Conservation (phyloP, 1,140 invertebrate genomes). For the Centruroides vittatus region DNA sequence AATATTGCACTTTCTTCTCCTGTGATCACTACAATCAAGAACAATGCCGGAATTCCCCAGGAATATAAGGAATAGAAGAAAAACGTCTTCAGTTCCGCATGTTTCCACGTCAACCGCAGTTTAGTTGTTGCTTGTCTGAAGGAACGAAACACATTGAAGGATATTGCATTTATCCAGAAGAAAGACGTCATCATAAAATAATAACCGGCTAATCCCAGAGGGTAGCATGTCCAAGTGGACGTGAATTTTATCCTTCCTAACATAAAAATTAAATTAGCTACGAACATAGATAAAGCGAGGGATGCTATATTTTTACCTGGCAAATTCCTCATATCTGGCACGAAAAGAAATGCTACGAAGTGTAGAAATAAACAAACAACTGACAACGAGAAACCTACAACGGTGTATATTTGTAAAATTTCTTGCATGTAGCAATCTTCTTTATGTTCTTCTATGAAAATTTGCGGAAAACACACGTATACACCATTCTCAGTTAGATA, state of each 20-base stretch:
- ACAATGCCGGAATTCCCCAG: constrained; percentile 36
- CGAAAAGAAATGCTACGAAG: constrained; percentile 30
- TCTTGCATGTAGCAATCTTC: too few species aligned
- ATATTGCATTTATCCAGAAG: constrained; percentile 44
- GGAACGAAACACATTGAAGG: constrained; percentile 41
- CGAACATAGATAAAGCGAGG: constrained; percentile 31
- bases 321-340: constrained; percentile 36
- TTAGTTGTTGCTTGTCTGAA: constrained; percentile 35
- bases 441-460: too few species aligned
- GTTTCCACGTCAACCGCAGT: constrained; percentile 29
- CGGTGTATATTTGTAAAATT: too few species aligned
- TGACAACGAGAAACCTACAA: too few species aligned
- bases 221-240: constrained; percentile 29
- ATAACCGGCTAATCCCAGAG: constrained; percentile 33
- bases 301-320: constrained; percentile 39
- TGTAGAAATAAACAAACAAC: constrained; percentile 26
- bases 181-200: constrained; percentile 40
- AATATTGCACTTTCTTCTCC: too few species aligned
- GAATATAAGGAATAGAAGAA: constrained; percentile 37
- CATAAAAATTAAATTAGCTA: constrained; percentile 34
- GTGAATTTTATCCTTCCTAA: constrained; percentile 22
- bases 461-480: too few species aligned
- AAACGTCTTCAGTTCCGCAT: constrained; percentile 27
- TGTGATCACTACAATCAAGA: constrained; percentile 24
- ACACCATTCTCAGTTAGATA: too few species aligned